phyloP scores from a whole-genome alignment of 2,113 vertebrate genomes.

The Cygnus buccinator region DNA sequence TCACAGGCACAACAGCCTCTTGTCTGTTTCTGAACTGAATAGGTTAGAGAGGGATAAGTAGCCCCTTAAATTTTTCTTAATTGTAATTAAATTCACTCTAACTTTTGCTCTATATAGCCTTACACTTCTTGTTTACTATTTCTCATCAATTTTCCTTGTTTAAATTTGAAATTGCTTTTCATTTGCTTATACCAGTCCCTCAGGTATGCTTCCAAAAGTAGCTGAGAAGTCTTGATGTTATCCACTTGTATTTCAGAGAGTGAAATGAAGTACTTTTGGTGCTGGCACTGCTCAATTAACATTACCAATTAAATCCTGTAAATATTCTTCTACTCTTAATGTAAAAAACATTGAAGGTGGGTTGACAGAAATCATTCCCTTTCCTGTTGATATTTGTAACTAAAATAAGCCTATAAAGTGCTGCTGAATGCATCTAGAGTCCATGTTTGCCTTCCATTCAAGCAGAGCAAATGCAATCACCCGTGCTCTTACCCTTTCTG shows the following conservation, averaged over 20 bases:
- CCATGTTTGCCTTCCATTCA: neutral
- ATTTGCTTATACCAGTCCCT: neutral
- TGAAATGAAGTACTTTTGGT: neutral
- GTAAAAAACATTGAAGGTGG: neutral
- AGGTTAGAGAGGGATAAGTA: slow-evolving; percentile 2
- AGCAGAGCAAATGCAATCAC: slow-evolving; percentile 48
- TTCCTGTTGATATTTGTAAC: slow-evolving; percentile 6
- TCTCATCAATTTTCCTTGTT: neutral
- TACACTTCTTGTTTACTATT: neutral
- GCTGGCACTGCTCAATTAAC: neutral
- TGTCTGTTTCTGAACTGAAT: neutral
- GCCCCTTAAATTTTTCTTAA: neutral
- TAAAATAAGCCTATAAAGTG: slow-evolving; percentile 17
- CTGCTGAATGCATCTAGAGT: neutral
- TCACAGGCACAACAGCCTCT: neutral
- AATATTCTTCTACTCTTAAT: neutral
- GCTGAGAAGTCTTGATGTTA: neutral
- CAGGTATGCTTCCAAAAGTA: neutral
- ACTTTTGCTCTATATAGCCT: neutral
- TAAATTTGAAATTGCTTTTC: neutral
- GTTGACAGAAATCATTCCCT: neutral
- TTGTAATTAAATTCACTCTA: neutral
- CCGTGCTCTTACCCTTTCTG: neutral
- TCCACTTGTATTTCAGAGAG: neutral
- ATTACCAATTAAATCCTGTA: neutral